Conservation (phyloP, 2,797 vertebrate species). For the Sebastes vulpes region DNA sequence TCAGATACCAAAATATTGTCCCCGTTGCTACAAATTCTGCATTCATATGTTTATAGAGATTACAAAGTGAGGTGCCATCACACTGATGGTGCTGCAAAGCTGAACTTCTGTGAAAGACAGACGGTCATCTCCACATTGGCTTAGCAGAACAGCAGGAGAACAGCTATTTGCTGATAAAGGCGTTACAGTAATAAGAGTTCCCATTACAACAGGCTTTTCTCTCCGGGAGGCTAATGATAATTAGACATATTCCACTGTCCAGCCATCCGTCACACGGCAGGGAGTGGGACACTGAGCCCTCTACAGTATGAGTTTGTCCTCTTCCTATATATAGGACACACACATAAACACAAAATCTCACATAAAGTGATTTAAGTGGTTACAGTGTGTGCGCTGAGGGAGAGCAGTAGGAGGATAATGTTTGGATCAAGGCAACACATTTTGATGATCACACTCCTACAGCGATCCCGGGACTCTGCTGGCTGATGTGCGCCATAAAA, state of each 20-base stretch:
- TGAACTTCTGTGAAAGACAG: constrained; percentile 27
- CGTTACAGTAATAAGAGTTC: constrained; percentile 60
- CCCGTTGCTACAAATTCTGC: too few species aligned
- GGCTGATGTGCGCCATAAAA: constrained; percentile 42
- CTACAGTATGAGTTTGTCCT: not conserved
- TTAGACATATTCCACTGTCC: constrained; percentile 68
- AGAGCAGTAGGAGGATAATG: constrained; percentile 17
- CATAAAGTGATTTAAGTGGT: constrained; percentile 19
- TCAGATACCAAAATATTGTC: too few species aligned
- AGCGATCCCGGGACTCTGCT: constrained; percentile 1
- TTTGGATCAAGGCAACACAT: constrained; percentile 47
- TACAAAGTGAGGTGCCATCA: not conserved
- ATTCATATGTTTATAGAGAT: too few species aligned
- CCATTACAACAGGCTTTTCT: constrained; percentile 63
- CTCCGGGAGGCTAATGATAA: constrained; percentile 76
- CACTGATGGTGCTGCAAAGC: not conserved
- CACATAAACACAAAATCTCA: constrained; percentile 14
- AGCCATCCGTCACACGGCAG: constrained; percentile 73
- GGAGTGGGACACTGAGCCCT: constrained; percentile 48
- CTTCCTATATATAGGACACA: constrained; percentile 12
- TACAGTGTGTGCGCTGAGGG: not conserved
- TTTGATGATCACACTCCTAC: constrained; percentile 25
- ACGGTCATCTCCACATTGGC: constrained; percentile 18
- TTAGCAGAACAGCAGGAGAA: constrained; percentile 58
- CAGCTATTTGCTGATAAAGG: constrained; percentile 55